Conservation (phyloP, 2,113 vertebrate species). For the Pelvicachromis taeniatus region DNA sequence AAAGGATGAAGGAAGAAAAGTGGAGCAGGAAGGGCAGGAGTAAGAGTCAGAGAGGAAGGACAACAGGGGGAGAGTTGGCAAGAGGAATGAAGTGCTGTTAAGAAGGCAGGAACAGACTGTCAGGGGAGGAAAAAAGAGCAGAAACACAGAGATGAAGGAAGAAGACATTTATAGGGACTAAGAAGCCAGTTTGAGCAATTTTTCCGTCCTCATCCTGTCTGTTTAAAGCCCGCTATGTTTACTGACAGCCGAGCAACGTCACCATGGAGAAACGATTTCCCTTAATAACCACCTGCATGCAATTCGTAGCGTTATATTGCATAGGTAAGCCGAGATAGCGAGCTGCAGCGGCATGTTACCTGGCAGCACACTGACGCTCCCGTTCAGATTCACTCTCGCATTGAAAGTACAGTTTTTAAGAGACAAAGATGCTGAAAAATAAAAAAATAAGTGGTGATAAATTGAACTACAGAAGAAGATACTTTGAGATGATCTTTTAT, state of each 20-base stretch:
- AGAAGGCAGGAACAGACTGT: neutral
- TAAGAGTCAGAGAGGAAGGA: neutral
- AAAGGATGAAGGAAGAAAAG: neutral
- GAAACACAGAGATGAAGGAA: neutral
- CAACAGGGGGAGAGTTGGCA: neutral
- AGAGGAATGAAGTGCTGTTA: neutral
- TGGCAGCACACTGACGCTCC: neutral
- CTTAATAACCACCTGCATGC: slow-evolving; percentile 10
- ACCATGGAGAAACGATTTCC: neutral
- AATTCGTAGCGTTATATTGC: neutral
- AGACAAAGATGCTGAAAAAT: neutral
- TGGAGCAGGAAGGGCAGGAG: neutral
- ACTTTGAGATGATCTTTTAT: neutral
- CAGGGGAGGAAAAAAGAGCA: neutral
- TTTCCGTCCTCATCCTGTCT: neutral
- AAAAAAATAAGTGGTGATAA: neutral
- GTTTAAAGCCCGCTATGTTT: neutral
- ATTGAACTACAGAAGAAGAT: neutral
- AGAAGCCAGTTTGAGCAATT: slow-evolving; percentile 11
- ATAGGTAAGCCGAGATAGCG: neutral
- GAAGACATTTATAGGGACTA: neutral
- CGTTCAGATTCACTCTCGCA: neutral
- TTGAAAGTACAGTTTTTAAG: neutral
- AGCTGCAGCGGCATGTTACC: neutral
- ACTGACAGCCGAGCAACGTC: slow-evolving; percentile 17